Conservation (phyloP, 2,113 vertebrate genomes). For the Nipponia nippon region DNA sequence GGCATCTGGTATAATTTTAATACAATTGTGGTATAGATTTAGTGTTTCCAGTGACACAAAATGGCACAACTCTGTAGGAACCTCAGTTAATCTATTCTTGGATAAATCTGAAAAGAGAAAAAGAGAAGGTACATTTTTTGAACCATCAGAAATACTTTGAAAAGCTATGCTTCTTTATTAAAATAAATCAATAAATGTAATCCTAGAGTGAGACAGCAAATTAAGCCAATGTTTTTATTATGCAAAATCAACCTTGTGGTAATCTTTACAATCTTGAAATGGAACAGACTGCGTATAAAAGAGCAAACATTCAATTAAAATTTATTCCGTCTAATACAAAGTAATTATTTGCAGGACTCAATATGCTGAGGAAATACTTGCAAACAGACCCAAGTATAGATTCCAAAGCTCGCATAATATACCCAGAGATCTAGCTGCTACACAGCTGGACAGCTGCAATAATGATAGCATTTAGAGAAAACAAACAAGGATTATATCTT, state of each 20-base stretch:
- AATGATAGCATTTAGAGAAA: neutral
- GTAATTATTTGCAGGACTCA: neutral
- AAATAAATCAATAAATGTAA: neutral
- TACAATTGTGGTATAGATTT: slow-evolving; percentile 95
- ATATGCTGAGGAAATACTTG: neutral
- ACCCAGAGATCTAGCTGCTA: neutral
- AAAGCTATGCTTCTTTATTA: neutral
- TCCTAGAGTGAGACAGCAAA: neutral
- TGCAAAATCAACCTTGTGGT: neutral
- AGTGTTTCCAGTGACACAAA: slow-evolving; percentile 92
- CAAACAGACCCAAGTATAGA: neutral
- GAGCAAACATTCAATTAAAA: neutral
- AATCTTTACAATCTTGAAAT: neutral
- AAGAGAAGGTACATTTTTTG: neutral
- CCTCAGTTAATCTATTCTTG: slow-evolving; percentile 89
- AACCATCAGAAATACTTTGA: neutral
- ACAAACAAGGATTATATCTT: neutral
- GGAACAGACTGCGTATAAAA: neutral
- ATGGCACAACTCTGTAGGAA: slow-evolving; percentile 87
- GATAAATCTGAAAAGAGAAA: slow-evolving; percentile 82
- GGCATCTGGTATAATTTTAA: slow-evolving; percentile 89
- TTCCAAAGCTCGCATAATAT: neutral
- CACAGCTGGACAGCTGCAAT: neutral
- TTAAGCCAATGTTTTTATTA: neutral
- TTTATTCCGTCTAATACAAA: neutral